Conservation (phyloP, 2,797 vertebrate species). For the Lagorchestes hirsutus region DNA sequence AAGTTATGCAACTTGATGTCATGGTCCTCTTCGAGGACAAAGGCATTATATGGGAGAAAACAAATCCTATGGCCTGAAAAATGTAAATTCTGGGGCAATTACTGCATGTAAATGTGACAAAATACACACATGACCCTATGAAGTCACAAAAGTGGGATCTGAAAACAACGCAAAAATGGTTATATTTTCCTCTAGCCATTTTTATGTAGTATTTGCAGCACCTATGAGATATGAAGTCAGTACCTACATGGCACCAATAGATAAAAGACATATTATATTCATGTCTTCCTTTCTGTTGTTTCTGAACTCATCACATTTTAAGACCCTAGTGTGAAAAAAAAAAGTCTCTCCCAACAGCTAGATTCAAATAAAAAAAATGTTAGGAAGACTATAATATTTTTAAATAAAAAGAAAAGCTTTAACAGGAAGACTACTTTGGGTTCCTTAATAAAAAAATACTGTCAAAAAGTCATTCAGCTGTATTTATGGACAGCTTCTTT, state of each 20-base stretch:
- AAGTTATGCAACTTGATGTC: no score
- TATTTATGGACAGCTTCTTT: neutral
- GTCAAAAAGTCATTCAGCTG: neutral
- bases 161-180: neutral
- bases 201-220: neutral
- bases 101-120: constrained; percentile 2
- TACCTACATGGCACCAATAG: neutral
- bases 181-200: neutral
- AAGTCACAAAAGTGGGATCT: neutral
- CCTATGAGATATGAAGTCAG: neutral
- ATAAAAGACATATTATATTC: constrained; percentile 38
- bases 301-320: constrained; percentile 33
- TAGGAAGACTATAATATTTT: neutral
- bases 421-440: constrained; percentile 37
- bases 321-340: neutral
- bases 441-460: constrained; percentile 42
- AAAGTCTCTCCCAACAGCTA: neutral
- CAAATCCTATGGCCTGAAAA: neutral
- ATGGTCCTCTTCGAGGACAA: no score
- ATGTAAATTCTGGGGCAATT: neutral
- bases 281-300: constrained; percentile 22
- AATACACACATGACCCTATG: neutral
- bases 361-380: constrained; percentile 34
- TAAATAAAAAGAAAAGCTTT: constrained; percentile 9
- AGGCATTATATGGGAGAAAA: neutral